These are phyloP conservation scores for Gyrodactylus salaris DNA, from an alignment of 1,140 invertebrate genomes.

Conservation along the genomic window DNA sequence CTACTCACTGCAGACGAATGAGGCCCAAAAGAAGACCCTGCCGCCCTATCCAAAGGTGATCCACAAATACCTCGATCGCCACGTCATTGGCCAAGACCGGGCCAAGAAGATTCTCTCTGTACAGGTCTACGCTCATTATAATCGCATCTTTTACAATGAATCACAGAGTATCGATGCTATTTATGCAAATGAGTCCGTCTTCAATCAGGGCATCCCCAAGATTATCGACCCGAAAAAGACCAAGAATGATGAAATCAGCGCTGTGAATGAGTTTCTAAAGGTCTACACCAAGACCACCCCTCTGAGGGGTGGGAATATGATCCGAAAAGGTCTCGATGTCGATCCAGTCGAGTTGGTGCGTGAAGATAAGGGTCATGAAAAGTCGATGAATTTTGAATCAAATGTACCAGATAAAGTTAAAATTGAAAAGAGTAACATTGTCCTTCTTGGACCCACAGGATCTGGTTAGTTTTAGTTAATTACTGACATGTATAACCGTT, in stretches of 20 bases:
- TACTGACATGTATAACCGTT: too few relatives aligned
- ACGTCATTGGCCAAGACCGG: conserved; percentile 86
- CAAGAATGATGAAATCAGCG: too few relatives aligned
- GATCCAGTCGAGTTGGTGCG: too few relatives aligned
- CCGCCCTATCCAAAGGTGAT: conserved; percentile 25
- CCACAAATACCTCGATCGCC: conserved; percentile 63
- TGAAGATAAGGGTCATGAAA: too few relatives aligned
- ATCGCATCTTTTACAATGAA: conserved; percentile 36
- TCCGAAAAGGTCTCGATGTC: too few relatives aligned
- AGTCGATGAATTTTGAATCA: too few relatives aligned
- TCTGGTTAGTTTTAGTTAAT: conserved; percentile 38
- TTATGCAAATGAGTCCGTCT: not conserved
- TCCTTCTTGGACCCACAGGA: conserved; percentile 76
- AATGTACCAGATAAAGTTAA: not conserved
- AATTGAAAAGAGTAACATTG: conserved; percentile 71
- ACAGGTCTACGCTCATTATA: conserved; percentile 95
- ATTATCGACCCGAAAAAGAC: not conserved
- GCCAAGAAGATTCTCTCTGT: conserved; percentile 94
- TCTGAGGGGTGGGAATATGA: too few relatives aligned
- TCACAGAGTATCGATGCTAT: not conserved
- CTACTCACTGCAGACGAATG: not conserved
- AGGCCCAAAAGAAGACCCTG: conserved; percentile 8
- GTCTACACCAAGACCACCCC: not conserved
- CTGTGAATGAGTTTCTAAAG: not conserved
- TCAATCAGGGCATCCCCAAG: not conserved